phyloP scores from a whole-genome alignment of 2,113 vertebrate species.

The Peromyscus maniculatus region DNA sequence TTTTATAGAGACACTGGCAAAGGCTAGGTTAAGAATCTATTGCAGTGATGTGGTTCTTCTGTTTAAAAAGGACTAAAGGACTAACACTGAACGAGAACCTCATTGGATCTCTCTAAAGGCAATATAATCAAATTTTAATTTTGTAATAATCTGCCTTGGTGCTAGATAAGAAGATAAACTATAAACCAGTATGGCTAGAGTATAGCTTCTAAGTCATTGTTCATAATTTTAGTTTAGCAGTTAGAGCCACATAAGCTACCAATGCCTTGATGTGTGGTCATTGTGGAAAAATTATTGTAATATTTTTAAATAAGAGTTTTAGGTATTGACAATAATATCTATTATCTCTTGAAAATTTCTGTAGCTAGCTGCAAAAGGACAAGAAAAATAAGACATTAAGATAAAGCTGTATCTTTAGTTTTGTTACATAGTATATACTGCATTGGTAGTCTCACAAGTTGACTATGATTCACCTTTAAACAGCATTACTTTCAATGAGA shows the following conservation, averaged over 20 bases:
- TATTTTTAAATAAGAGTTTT: neutral
- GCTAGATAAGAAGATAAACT: neutral
- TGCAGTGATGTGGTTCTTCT: neutral
- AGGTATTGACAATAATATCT: neutral
- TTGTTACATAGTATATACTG: neutral
- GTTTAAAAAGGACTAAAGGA: neutral
- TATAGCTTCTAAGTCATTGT: slow-evolving; percentile 6
- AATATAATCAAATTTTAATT: neutral
- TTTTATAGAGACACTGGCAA: neutral
- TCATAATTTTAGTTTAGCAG: neutral
- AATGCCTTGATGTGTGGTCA: neutral
- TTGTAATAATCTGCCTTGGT: neutral
- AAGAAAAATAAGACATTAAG: neutral
- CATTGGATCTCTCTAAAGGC: neutral
- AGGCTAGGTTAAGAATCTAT: neutral
- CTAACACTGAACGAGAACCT: neutral
- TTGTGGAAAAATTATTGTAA: neutral
- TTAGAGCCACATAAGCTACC: neutral
- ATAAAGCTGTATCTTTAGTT: neutral
- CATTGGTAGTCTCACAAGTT: neutral
- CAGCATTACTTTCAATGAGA: neutral
- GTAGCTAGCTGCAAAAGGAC: neutral
- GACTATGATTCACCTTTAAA: neutral
- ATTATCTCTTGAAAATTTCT: neutral
- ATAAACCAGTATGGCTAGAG: neutral